Conservation (phyloP, 2,113 vertebrate species). For the Callipepla squamata region DNA sequence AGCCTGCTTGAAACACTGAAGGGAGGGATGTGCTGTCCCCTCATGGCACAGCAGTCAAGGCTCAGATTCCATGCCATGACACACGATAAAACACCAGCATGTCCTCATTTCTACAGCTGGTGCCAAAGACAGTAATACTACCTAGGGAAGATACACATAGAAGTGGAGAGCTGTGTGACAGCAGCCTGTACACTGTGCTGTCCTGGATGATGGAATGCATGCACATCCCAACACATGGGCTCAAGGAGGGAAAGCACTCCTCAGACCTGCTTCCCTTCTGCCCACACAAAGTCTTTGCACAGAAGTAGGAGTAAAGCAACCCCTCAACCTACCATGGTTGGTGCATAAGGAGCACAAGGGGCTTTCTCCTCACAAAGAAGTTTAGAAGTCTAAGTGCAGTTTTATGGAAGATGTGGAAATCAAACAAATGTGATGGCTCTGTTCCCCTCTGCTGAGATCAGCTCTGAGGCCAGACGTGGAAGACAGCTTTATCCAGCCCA, state of each 20-base stretch:
- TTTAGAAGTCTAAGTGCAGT: background rate
- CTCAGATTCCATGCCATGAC: background rate
- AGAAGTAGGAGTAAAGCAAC: background rate
- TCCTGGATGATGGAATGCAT: background rate
- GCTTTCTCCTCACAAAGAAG: background rate
- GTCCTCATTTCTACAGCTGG: background rate
- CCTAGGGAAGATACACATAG: background rate
- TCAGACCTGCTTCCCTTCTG: background rate
- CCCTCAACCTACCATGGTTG: background rate
- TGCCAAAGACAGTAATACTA: background rate
- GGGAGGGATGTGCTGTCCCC: background rate
- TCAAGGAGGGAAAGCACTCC: background rate
- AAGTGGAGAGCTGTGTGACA: background rate
- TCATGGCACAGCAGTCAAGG: background rate
- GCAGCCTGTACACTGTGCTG: background rate
- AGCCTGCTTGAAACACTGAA: constrained; percentile 21
- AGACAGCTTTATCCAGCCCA: background rate
- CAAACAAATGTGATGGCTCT: background rate
- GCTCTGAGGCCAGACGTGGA: background rate
- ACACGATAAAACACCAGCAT: background rate
- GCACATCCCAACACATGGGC: rapidly evolving
- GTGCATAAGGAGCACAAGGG: background rate
- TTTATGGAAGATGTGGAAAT: background rate
- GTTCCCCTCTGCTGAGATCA: background rate
- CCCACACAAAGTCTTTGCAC: background rate